Percentiles rank a stretch among this genome's conserved stretches.
Evolutionary conservation across 2,113 vertebrate species (phyloP).

Genomic region (Sinocyclocheilus anophthalmus): DNA sequence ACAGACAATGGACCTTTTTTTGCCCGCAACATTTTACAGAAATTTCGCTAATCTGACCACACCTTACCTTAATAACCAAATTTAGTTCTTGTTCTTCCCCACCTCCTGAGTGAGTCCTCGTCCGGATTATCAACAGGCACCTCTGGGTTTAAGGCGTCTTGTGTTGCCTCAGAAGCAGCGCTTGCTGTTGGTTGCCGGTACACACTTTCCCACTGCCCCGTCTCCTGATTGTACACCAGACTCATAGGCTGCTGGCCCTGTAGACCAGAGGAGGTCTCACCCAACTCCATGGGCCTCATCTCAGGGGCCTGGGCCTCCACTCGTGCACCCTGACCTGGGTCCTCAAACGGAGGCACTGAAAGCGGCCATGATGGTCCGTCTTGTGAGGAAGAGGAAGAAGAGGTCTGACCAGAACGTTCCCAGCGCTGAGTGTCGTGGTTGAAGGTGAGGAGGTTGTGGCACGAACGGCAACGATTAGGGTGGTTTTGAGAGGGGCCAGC

Average conservation of each 20-base stretch:
- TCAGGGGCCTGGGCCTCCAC: slow-evolving; percentile 74
- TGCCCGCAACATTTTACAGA: too few relatives aligned
- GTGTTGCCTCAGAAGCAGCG: slow-evolving; percentile 84
- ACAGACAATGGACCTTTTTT: too few relatives aligned
- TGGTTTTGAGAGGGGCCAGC: slow-evolving; percentile 69
- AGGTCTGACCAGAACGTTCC: slow-evolving; percentile 89
- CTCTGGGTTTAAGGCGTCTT: slow-evolving; percentile 98
- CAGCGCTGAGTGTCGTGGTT: slow-evolving; percentile 97
- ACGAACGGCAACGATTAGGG: slow-evolving; percentile 94
- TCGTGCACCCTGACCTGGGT: slow-evolving; percentile 68
- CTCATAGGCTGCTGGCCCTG: slow-evolving; percentile 92
- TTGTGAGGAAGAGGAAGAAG: slow-evolving; percentile 74
- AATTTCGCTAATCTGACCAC: too few relatives aligned
- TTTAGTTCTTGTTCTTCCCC: not conserved
- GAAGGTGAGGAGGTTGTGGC: slow-evolving; percentile 98
- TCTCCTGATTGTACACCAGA: slow-evolving; percentile 96
- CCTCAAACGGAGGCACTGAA: slow-evolving; percentile 54
- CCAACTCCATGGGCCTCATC: slow-evolving; percentile 83
- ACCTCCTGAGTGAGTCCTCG: slow-evolving; percentile 97
- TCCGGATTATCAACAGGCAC: slow-evolving; percentile 95
- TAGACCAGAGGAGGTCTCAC: slow-evolving; percentile 77
- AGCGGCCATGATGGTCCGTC: slow-evolving; percentile 74
- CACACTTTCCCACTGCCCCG: slow-evolving; percentile 93
- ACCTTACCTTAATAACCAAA: not conserved
- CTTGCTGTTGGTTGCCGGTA: slow-evolving; percentile 86